Evolutionary conservation across 2,113 vertebrate genomes (phyloP).

Genomic region (Sinocyclocheilus rhinocerous): DNA sequence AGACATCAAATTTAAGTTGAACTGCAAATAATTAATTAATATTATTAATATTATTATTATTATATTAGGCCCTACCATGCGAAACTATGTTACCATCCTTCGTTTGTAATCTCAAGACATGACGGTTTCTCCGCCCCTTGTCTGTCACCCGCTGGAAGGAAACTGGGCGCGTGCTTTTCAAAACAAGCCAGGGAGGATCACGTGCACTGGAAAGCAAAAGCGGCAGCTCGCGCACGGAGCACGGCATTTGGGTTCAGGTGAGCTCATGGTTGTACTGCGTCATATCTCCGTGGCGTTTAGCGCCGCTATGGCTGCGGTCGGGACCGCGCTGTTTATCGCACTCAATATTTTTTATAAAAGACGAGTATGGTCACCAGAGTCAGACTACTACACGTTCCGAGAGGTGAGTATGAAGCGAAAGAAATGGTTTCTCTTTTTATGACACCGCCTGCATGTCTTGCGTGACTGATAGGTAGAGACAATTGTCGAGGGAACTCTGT

Average conservation of each 20-base stretch:
- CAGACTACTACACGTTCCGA: conserved; percentile 67
- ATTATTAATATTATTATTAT: too few relatives aligned
- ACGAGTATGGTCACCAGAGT: conserved; percentile 72
- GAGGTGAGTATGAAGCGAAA: conserved; percentile 59
- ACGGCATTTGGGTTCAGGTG: background rate
- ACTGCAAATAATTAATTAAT: background rate
- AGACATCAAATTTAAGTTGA: background rate
- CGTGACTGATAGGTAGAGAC: background rate
- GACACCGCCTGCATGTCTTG: background rate
- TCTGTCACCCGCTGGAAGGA: background rate
- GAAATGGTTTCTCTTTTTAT: background rate
- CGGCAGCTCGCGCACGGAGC: background rate
- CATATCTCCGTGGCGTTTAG: conserved; percentile 76
- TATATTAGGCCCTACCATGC: background rate
- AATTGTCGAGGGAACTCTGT: background rate
- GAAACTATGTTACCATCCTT: background rate
- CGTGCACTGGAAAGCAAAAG: conserved; percentile 41
- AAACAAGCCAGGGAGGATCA: conserved; percentile 56
- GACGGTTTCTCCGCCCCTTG: conserved; percentile 21
- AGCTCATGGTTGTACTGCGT: conserved; percentile 73
- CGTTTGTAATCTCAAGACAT: background rate
- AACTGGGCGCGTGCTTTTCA: conserved; percentile 33
- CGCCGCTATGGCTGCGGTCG: conserved; percentile 82
- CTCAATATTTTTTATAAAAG: conserved; percentile 79
- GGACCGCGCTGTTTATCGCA: conserved; percentile 84